phyloP scores from a whole-genome alignment of 64 coral and sea anemone species.

The Porites australiensis region DNA sequence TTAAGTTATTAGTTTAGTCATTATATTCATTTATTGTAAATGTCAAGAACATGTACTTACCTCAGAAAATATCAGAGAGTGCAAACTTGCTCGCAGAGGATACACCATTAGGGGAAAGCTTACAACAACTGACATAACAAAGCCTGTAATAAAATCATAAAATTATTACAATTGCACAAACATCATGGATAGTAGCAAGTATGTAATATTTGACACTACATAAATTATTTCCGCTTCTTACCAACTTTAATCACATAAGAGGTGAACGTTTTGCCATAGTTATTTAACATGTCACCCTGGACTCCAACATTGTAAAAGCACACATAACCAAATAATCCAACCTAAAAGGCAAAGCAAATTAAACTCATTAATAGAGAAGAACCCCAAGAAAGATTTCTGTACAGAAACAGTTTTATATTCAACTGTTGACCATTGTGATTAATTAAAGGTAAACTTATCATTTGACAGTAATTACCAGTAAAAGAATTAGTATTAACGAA shows the following conservation, averaged over 20 bases:
- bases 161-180: no score
- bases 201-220: no score
- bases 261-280: conserved; percentile 83
- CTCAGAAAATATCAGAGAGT: conserved; percentile 79
- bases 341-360: conserved; percentile 56
- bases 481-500: no score
- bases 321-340: conserved; percentile 94
- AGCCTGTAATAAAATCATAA: conserved; percentile 64
- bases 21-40: no score
- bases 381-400: not conserved
- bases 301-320: conserved; percentile 90
- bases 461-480: no score
- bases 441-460: no score
- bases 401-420: no score
- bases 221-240: conserved; percentile 9
- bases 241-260: conserved; percentile 81
- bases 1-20: no score
- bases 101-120: conserved; percentile 97
- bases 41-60: not conserved
- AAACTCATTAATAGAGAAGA: not conserved
- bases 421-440: no score
- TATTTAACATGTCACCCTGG: conserved; percentile 92
- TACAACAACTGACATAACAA: conserved; percentile 93
- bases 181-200: no score
- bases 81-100: conserved; percentile 90